Conservation (phyloP, 2,113 vertebrate species). For the Felis chaus region DNA sequence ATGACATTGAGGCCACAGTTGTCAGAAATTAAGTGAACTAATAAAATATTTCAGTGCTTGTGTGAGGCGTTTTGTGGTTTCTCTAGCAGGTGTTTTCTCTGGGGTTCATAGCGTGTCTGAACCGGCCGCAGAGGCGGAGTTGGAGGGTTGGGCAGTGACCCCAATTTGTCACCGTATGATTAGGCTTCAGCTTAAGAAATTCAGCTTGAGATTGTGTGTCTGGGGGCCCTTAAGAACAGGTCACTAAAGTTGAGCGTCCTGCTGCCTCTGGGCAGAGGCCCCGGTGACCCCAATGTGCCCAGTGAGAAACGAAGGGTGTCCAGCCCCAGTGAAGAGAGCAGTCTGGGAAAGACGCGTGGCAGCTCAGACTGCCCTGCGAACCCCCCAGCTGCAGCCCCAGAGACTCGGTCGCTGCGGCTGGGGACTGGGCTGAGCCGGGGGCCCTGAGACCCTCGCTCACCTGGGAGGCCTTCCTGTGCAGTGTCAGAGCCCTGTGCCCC, state of each 20-base stretch:
- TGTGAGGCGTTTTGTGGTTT: rapidly evolving
- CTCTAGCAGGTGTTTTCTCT: rapidly evolving
- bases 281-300: rapidly evolving
- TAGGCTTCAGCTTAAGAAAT: rapidly evolving
- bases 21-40: background rate
- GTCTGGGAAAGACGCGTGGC: background rate
- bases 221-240: background rate
- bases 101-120: rapidly evolving
- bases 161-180: rapidly evolving
- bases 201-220: background rate
- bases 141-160: no score
- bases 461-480: background rate
- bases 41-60: background rate
- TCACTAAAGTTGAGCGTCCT: rapidly evolving
- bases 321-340: background rate
- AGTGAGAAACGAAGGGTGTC: background rate
- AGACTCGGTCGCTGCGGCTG: rapidly evolving
- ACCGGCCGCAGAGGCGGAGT: rapidly evolving
- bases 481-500: background rate
- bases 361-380: background rate
- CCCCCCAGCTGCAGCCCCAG: no score
- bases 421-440: background rate
- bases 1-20: background rate
- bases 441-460: background rate
- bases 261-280: background rate